A percentile compares a stretch with the other conserved stretches of the same genome.
Conservation (phyloP, 2,113 vertebrate species). For the Entelurus aequoreus region DNA sequence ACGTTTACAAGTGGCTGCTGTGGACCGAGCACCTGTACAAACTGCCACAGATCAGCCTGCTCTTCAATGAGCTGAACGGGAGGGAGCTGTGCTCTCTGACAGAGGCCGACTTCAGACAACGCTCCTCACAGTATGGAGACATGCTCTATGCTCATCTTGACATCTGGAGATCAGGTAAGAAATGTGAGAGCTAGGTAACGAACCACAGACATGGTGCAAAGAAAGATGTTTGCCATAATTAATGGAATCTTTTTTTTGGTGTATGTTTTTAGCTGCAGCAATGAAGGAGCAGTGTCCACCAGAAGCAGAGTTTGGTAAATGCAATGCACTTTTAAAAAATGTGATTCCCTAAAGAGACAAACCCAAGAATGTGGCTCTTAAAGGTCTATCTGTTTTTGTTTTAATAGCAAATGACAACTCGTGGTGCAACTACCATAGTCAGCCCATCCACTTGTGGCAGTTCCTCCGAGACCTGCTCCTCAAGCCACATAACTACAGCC, state of each 20-base stretch:
- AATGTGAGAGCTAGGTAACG: background rate
- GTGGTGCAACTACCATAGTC: slow-evolving; percentile 81
- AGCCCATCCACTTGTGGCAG: slow-evolving; percentile 95
- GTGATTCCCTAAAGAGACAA: background rate
- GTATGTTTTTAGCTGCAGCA: slow-evolving; percentile 74
- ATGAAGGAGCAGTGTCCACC: slow-evolving; percentile 81
- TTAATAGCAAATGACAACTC: slow-evolving; percentile 55
- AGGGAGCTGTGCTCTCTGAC: slow-evolving; percentile 86
- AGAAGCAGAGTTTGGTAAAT: slow-evolving; percentile 72
- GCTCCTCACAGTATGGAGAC: slow-evolving; percentile 77
- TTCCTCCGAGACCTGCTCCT: slow-evolving; percentile 89
- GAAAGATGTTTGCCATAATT: background rate
- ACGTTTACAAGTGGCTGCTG: slow-evolving; percentile 92
- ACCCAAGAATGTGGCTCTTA: background rate
- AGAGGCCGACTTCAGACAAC: slow-evolving; percentile 85
- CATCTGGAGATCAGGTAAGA: slow-evolving; percentile 90
- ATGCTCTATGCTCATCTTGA: slow-evolving; percentile 87
- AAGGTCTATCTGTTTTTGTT: background rate
- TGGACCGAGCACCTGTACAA: slow-evolving; percentile 92
- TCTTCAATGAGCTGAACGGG: slow-evolving; percentile 84
- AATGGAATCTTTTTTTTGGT: slow-evolving; percentile 1
- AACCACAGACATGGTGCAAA: background rate
- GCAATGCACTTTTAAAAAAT: fast-evolving
- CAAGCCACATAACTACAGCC: slow-evolving; percentile 85
- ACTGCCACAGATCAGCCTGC: slow-evolving; percentile 78